Evolutionary conservation across 2,113 vertebrate genomes (phyloP), one percentile per base, ranked within the genome.

Genomic region (Corythornis vintsioides): DNA sequence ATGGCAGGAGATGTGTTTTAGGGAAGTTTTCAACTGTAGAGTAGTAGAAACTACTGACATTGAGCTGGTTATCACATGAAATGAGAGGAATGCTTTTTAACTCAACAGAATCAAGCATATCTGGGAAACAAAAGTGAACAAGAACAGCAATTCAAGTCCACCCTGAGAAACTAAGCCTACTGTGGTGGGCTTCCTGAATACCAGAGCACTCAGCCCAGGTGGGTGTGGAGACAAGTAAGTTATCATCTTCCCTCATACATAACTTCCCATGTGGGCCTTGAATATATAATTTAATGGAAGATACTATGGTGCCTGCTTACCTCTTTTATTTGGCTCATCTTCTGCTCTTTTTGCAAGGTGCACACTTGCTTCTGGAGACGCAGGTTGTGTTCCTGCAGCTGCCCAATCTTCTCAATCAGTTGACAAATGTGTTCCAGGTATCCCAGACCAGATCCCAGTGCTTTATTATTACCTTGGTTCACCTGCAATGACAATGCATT

Each of bases 351-450:
- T 94, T 98, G 97, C 93, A 98, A 96, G 88, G 88, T 65, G 73
- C 97, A 98, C 55, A 98, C 96, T 96, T 98, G 98, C 64, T 97
- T 98, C 93, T 98, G 98, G 59, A 99, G 96, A 71, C 70, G 96
- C 7, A 98, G 92, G 88, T 98, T 99, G 86, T 97, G 97, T 73
- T 99, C 98, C 96, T 99, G 98, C 28, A 99, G 97, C 80, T 98
- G 98, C 25, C 98, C 98, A 22, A 99, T 99, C 97, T 98, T 99
- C 96, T 98, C 98, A 12, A 99, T 98, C 52, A 99, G 98, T 43
- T 98, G 98, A 86, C 98, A 99, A 76, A 99, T 98, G 86, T 98
- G 98, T 91, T 98, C 98, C 95, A 99, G 95, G 83, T 99, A 99
- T 50, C 98, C 97, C 80, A 99, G 96, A 65, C 98, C 98, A 18